Percentiles rank a stretch among this genome's conserved stretches.
These are phyloP conservation scores for Trachelus stipa DNA, from an alignment of 2,888 invertebrate species.

Conservation along the genomic window DNA sequence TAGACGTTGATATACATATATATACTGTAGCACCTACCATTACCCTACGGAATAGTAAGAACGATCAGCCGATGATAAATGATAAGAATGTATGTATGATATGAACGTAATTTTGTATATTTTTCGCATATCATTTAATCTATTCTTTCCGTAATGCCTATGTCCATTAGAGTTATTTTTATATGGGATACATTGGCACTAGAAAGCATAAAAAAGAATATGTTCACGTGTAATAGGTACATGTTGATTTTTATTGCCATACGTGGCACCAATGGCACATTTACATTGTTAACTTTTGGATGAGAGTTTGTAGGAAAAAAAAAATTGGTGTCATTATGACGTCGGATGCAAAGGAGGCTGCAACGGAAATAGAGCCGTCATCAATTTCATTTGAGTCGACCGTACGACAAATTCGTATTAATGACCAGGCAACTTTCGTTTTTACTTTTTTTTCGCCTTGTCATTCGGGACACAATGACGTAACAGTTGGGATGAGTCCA, in stretches of 20 bases:
- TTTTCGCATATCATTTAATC: neutral
- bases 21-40: too few relatives aligned
- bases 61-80: too few relatives aligned
- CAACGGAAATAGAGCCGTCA: constrained; percentile 55
- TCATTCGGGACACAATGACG: constrained; percentile 43
- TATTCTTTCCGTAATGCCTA: neutral
- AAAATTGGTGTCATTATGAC: neutral
- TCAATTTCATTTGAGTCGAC: constrained; percentile 41
- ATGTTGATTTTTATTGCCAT: neutral
- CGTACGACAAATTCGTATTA: constrained; percentile 60
- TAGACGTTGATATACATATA: too few relatives aligned
- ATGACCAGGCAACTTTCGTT: constrained; percentile 55
- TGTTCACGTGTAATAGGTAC: neutral
- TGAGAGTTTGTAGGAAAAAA: constrained; percentile 16
- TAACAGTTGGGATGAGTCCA: constrained; percentile 49
- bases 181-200: neutral
- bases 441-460: constrained; percentile 42
- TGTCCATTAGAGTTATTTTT: neutral
- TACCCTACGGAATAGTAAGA: too few relatives aligned
- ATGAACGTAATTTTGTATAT: neutral
- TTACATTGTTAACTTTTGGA: constrained; percentile 20
- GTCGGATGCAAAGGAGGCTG: constrained; percentile 19
- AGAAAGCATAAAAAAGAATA: neutral
- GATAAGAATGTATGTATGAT: neutral
- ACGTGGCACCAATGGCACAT: neutral